phyloP scores from a whole-genome alignment of 2,113 vertebrate genomes.

The Chrysemys picta region DNA sequence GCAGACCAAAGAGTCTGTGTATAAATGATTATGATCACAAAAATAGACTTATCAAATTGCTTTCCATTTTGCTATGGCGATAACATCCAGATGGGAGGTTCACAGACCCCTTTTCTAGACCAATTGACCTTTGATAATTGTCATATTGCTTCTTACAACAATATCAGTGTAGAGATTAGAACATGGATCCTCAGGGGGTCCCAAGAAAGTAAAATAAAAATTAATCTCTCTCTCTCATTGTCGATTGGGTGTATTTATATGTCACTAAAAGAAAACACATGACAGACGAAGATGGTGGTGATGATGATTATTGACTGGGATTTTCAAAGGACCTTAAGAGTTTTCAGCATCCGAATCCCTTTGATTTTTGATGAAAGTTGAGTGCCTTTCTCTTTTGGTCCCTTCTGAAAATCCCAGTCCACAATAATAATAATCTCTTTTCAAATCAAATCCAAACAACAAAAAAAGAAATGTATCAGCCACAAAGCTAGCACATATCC shows the following conservation, averaged over 20 bases:
- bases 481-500: not conserved
- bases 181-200: not conserved
- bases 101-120: not conserved
- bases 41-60: slow-evolving; percentile 5
- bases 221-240: not conserved
- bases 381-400: not conserved
- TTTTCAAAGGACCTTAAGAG: not conserved
- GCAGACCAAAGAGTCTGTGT: not conserved
- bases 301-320: not conserved
- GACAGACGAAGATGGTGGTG: not conserved
- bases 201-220: not conserved
- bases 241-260: not conserved
- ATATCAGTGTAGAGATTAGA: not conserved
- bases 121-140: not conserved
- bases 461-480: not conserved
- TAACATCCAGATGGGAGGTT: slow-evolving; percentile 5
- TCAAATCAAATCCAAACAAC: not conserved
- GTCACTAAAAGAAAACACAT: not conserved
- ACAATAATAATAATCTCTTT: not conserved
- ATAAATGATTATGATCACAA: not conserved
- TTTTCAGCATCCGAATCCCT: not conserved
- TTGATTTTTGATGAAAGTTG: not conserved
- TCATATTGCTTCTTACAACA: not conserved
- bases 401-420: not conserved
- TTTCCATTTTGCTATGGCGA: slow-evolving; percentile 30